These are phyloP conservation scores for Calypte anna DNA, from an alignment of 2,113 vertebrate genomes.

Conservation along the genomic window DNA sequence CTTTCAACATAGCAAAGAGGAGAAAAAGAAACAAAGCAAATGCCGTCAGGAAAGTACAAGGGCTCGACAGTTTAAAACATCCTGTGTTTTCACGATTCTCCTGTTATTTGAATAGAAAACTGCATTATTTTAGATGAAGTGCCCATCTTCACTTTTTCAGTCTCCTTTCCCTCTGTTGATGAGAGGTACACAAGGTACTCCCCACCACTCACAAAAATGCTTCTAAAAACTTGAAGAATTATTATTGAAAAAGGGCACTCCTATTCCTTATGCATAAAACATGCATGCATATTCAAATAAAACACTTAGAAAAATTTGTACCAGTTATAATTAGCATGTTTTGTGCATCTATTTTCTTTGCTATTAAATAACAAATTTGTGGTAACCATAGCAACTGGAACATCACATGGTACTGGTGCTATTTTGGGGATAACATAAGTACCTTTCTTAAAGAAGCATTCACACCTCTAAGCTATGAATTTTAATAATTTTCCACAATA, in stretches of 20 bases:
- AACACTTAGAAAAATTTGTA: slow-evolving; percentile 81
- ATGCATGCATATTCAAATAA: slow-evolving; percentile 83
- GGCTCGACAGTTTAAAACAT: not conserved
- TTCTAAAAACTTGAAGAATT: slow-evolving; percentile 71
- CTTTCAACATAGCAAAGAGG: not conserved
- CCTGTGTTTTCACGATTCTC: slow-evolving; percentile 17
- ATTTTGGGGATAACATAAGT: slow-evolving; percentile 83
- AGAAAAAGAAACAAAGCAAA: not conserved
- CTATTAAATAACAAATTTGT: slow-evolving; percentile 88
- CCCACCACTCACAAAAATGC: slow-evolving; percentile 42
- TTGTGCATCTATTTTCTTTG: slow-evolving; percentile 86
- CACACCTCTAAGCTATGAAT: slow-evolving; percentile 70
- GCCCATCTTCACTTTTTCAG: slow-evolving; percentile 23
- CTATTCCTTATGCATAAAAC: slow-evolving; percentile 78
- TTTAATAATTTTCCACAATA: slow-evolving; percentile 68
- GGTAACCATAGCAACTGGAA: slow-evolving; percentile 85
- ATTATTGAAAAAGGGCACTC: slow-evolving; percentile 70
- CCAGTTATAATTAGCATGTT: slow-evolving; percentile 87
- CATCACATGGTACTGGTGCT: slow-evolving; percentile 81
- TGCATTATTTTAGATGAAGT: slow-evolving; percentile 42
- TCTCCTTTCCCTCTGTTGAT: not conserved
- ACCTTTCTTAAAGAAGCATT: slow-evolving; percentile 85
- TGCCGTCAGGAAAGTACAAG: not conserved
- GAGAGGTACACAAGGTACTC: slow-evolving; percentile 45
- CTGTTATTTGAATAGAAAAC: slow-evolving; percentile 30